These are phyloP conservation scores for Sitobion miscanthi DNA, from an alignment of 1,140 invertebrate species.

Conservation along the genomic window DNA sequence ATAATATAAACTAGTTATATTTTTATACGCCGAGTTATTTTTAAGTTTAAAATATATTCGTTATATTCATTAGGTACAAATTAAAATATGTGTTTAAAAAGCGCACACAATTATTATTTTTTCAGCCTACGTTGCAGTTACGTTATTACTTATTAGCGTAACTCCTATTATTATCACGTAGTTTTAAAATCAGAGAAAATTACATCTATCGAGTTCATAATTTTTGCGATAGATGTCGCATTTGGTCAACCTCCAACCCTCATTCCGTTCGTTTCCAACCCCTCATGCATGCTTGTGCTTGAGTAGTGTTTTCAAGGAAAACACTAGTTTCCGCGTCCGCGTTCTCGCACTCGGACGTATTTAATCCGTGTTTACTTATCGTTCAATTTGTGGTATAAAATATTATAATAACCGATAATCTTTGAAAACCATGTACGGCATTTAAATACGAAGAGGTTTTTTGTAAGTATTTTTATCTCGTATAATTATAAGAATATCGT, in stretches of 20 bases:
- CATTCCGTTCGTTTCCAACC: constrained; percentile 28
- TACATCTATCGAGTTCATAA: background rate
- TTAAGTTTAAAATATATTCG: background rate
- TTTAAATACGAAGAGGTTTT: background rate
- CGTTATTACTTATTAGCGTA: background rate
- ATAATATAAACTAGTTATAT: no score
- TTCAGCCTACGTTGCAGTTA: background rate
- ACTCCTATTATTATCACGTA: background rate
- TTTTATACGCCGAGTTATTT: no score
- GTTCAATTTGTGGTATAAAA: background rate
- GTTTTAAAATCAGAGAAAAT: background rate
- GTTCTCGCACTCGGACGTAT: background rate
- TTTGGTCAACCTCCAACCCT: background rate
- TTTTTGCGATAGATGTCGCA: constrained; percentile 39
- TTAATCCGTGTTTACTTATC: background rate
- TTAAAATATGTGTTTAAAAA: background rate
- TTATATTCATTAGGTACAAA: background rate
- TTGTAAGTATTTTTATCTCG: background rate
- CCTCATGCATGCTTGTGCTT: background rate
- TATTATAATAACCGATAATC: background rate
- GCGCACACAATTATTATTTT: background rate
- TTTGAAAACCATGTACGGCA: background rate
- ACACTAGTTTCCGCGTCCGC: constrained; percentile 40
- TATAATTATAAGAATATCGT: background rate
- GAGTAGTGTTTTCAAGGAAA: constrained; percentile 50